A percentile compares a stretch with the other conserved stretches of the same genome.
Conservation (phyloP, 2,888 invertebrate species). For the Andrena hattorfiana region DNA sequence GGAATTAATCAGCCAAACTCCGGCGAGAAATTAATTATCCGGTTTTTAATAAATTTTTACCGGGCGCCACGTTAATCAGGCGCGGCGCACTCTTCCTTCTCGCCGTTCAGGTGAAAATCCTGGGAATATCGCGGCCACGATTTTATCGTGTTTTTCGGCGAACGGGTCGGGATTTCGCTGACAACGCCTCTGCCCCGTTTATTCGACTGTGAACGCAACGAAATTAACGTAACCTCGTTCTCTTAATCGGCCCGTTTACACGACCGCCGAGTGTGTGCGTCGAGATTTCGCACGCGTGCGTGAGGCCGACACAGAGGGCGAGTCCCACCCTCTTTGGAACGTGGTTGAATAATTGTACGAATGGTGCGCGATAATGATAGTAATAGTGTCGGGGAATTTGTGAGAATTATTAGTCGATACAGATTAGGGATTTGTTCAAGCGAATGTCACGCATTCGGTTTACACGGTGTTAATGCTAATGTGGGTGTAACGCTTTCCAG, state of each 20-base stretch:
- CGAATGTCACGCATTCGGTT: no score
- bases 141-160: conserved; percentile 43
- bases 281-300: conserved; percentile 11
- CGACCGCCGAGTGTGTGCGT: conserved; percentile 3
- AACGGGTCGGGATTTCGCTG: conserved; percentile 45
- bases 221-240: conserved; percentile 68
- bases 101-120: conserved; percentile 22
- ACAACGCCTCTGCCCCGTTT: conserved; percentile 56
- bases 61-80: neutral
- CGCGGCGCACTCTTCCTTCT: no score
- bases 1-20: conserved; percentile 28
- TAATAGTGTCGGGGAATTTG: neutral
- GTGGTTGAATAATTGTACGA: conserved; percentile 14
- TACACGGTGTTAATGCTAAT: no score
- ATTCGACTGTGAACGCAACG: conserved; percentile 60
- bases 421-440: no score
- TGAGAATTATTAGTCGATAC: neutral
- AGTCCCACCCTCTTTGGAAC: conserved; percentile 10
- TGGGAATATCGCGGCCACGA: neutral
- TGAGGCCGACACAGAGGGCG: neutral
- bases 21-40: conserved; percentile 31
- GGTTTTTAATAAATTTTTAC: conserved; percentile 28
- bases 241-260: conserved; percentile 52
- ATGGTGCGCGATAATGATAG: neutral
- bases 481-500: no score